These are phyloP conservation scores for Chiloscyllium plagiosum DNA, from an alignment of 2,113 vertebrate species.

Conservation along the genomic window DNA sequence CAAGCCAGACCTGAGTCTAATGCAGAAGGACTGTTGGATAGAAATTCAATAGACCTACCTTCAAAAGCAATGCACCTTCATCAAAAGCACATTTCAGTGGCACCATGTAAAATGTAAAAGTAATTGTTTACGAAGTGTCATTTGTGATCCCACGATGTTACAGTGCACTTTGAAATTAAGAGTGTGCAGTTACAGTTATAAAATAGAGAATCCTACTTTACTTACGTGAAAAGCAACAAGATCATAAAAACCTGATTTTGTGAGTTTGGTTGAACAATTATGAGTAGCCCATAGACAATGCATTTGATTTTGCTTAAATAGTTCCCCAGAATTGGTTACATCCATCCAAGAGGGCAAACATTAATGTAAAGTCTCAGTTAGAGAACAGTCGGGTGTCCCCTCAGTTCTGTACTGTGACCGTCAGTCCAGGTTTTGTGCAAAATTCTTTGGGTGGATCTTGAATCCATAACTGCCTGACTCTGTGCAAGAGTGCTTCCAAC, in stretches of 20 bases:
- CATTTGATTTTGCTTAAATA: background rate
- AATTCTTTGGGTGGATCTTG: background rate
- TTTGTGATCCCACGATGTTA: background rate
- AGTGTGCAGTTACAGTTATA: background rate
- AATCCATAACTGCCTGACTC: background rate
- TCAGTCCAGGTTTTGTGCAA: background rate
- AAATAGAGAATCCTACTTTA: background rate
- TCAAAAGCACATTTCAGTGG: background rate
- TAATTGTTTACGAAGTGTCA: background rate
- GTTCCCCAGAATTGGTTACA: background rate
- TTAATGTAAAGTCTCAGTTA: no score
- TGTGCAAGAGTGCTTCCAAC: background rate
- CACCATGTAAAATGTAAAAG: background rate
- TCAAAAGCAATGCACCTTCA: background rate
- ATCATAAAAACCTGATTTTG: background rate
- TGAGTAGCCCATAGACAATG: background rate
- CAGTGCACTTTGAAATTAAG: background rate
- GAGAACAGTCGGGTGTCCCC: background rate
- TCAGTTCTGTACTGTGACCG: background rate
- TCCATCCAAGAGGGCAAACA: background rate
- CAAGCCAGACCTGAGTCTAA: background rate
- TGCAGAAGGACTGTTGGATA: background rate
- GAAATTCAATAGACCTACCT: background rate
- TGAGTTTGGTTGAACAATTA: background rate
- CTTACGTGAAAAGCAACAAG: background rate